Conservation (phyloP, 2,888 invertebrate species). For the Trichacis sp. region DNA sequence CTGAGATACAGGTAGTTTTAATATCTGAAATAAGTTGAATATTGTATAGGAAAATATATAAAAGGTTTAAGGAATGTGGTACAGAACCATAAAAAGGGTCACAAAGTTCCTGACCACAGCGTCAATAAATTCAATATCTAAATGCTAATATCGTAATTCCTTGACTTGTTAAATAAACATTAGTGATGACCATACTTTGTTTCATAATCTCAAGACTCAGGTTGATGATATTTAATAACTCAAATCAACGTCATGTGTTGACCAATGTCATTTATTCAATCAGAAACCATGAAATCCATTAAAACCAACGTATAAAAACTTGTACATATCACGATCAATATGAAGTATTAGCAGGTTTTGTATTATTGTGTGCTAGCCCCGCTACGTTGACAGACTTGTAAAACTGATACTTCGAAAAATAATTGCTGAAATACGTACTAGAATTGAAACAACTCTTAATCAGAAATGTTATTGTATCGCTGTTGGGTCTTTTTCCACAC, state of each 20-base stretch:
- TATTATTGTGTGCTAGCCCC: no score
- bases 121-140: no score
- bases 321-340: slow-evolving; percentile 1
- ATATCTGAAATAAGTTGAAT: no score
- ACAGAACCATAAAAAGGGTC: no score
- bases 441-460: slow-evolving; percentile 44
- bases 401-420: background rate
- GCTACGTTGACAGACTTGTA: no score
- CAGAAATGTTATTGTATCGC: slow-evolving; percentile 64
- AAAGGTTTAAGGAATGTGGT: no score
- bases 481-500: slow-evolving; percentile 68
- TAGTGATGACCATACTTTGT: no score
- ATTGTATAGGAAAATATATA: no score
- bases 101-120: no score
- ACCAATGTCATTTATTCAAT: background rate
- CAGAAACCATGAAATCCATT: slow-evolving; percentile 24
- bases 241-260: background rate
- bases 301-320: slow-evolving; percentile 24
- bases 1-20: no score
- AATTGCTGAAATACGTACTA: background rate
- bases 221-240: background rate
- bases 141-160: no score
- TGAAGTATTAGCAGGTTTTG: background rate
- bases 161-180: no score
- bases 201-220: background rate